phyloP scores from a whole-genome alignment of 2,113 vertebrate species.

The Zootoca vivipara region DNA sequence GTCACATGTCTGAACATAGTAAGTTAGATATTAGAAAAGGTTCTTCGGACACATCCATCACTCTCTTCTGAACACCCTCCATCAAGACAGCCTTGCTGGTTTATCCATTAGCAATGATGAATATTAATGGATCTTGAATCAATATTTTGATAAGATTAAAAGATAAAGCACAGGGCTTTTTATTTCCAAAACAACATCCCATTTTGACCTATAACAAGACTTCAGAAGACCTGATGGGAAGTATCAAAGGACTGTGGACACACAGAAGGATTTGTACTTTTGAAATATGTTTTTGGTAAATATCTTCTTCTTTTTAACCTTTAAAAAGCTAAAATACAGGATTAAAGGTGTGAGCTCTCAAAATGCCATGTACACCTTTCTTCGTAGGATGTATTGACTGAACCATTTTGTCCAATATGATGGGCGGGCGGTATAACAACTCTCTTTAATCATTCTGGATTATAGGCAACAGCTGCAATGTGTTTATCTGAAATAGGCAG shows the following conservation, averaged over 20 bases:
- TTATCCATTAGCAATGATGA: conserved; percentile 41
- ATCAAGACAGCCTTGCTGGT: conserved; percentile 39
- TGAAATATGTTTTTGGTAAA: conserved; percentile 8
- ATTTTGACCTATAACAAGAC: conserved; percentile 31
- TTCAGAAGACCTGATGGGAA: background rate
- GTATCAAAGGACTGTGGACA: conserved; percentile 8
- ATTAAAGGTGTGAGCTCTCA: background rate
- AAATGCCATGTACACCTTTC: background rate
- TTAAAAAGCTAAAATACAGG: background rate
- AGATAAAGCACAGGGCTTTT: conserved; percentile 40
- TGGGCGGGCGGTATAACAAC: background rate
- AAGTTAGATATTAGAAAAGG: conserved; percentile 28
- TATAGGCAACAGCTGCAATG: background rate
- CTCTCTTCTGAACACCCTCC: conserved; percentile 38
- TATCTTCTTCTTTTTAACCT: conserved; percentile 4
- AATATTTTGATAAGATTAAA: conserved; percentile 66
- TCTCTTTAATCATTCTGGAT: background rate
- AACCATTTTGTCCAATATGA: background rate
- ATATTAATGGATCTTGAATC: conserved; percentile 42
- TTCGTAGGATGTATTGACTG: background rate
- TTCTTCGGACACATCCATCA: background rate
- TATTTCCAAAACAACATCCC: conserved; percentile 25
- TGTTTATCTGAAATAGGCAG: background rate
- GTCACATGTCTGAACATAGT: conserved; percentile 21
- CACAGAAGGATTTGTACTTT: conserved; percentile 8